Percentiles rank a stretch among this genome's conserved stretches.
These are phyloP conservation scores for Sinocyclocheilus rhinocerous DNA, from an alignment of 2,113 vertebrate species.

Conservation along the genomic window DNA sequence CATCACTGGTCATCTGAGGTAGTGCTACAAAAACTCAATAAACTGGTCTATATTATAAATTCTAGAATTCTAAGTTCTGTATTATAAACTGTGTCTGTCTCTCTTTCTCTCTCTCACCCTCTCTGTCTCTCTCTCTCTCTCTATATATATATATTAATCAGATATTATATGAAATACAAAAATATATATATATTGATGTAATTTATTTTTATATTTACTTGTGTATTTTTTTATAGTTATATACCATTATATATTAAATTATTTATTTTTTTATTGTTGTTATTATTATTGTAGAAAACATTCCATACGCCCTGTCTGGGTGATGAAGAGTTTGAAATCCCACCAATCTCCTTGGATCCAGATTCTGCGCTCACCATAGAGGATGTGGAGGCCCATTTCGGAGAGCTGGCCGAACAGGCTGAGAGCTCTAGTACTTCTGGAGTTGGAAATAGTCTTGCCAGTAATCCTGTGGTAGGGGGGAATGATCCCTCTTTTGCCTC, in stretches of 20 bases:
- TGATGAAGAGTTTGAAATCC: conserved; percentile 93
- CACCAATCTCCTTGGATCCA: conserved; percentile 84
- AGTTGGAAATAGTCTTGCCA: conserved; percentile 12
- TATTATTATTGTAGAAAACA: conserved; percentile 71
- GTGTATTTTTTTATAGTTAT: neutral
- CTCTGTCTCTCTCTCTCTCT: no score
- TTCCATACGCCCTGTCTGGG: conserved; percentile 91
- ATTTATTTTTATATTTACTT: neutral
- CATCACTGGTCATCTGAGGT: conserved; percentile 85
- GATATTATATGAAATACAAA: no score
- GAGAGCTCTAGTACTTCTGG: conserved; percentile 74
- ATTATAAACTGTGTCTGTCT: neutral
- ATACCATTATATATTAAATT: neutral
- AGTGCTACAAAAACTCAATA: conserved; percentile 54
- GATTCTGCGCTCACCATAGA: conserved; percentile 85
- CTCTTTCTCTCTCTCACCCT: no score
- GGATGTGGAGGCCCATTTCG: conserved; percentile 86
- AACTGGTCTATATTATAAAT: neutral
- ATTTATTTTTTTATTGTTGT: neutral
- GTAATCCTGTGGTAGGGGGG: conserved; percentile 80
- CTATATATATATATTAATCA: no score
- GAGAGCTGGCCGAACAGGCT: conserved; percentile 81
- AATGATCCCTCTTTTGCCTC: conserved; percentile 79
- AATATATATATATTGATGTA: no score
- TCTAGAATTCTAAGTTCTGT: neutral